Base-by-base conservation (phyloP, 2,113 vertebrate species). In the Paramormyrops kingsleyae region DNA sequence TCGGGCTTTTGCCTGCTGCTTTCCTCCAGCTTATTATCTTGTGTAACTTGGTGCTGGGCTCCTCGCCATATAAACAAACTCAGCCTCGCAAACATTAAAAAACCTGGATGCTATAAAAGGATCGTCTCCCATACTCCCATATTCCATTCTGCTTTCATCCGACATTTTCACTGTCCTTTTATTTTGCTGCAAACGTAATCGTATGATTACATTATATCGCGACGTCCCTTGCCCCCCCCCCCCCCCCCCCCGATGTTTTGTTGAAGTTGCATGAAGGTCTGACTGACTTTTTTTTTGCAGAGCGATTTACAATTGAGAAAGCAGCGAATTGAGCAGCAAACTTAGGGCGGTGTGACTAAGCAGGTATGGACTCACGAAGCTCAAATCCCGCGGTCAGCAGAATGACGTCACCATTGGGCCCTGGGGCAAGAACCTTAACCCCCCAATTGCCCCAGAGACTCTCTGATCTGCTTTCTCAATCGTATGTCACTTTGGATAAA, bases 11-110 rank as follows among this genome's bases (percentile, higher is more conserved):
- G 17, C 5, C 1, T 70, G 35, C 66, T 50, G 27, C 27, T 89
- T 50, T 50, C 31, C 46, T 47, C 44, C 19, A 10, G 27, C 24
- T 66, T 66, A 9, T 66, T 66, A 27, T 66, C 17, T 8, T 7
- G 5, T 19, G 17, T 83, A 44, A 7, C 59, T 83, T 46, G n/a
- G n/a, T n/a, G n/a, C n/a, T n/a, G n/a, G n/a, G n/a, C n/a, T n/a
- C n/a, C n/a, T n/a, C n/a, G n/a, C 80, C 42, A 83, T 46, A 83
- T 83, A 83, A 83, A 46, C 80, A 83, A 44, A 83, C 35, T 83
- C 19, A 83, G 80, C 35, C 80, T 46, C 80, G 0, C 42, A 83
- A 35, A 83, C 35, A 83, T 83, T 46, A 39, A 21, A 56, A 46
- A 83, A 83, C 17, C 17, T 83, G 42, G 80, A 83, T 83, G 80